phyloP scores from a whole-genome alignment of 1,140 invertebrate species.

The Conus ventricosus region DNA sequence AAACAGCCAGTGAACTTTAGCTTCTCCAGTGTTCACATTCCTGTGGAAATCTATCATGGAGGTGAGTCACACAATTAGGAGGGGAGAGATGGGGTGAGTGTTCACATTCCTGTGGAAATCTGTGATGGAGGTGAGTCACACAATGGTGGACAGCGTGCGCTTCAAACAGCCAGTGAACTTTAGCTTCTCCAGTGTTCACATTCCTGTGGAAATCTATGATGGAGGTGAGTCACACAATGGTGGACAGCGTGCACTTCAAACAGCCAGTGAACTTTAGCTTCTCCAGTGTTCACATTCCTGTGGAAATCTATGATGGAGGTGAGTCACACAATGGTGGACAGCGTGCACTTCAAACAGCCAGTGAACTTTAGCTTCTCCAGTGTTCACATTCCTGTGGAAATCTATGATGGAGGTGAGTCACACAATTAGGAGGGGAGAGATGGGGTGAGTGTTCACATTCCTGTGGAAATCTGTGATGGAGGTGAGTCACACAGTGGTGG shows the following conservation, averaged over 20 bases:
- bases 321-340: conserved; percentile 54
- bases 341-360: conserved; percentile 60
- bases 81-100: too few relatives aligned
- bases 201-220: too few relatives aligned
- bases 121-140: conserved; percentile 62
- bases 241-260: conserved; percentile 54
- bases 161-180: conserved; percentile 65
- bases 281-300: conserved; percentile 72
- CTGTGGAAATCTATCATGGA: conserved; percentile 73
- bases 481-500: conserved; percentile 39
- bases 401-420: too few relatives aligned
- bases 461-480: conserved; percentile 73
- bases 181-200: conserved; percentile 60
- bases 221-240: conserved; percentile 53
- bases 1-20: conserved; percentile 59
- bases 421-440: too few relatives aligned
- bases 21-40: conserved; percentile 71
- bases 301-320: conserved; percentile 73
- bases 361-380: conserved; percentile 60
- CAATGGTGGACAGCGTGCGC: conserved; percentile 45
- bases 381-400: too few relatives aligned
- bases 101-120: conserved; percentile 74
- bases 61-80: conserved; percentile 59
- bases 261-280: conserved; percentile 60
- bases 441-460: conserved; percentile 73